Conservation (phyloP, 1,140 invertebrate species). For the Drosophila arizonae region DNA sequence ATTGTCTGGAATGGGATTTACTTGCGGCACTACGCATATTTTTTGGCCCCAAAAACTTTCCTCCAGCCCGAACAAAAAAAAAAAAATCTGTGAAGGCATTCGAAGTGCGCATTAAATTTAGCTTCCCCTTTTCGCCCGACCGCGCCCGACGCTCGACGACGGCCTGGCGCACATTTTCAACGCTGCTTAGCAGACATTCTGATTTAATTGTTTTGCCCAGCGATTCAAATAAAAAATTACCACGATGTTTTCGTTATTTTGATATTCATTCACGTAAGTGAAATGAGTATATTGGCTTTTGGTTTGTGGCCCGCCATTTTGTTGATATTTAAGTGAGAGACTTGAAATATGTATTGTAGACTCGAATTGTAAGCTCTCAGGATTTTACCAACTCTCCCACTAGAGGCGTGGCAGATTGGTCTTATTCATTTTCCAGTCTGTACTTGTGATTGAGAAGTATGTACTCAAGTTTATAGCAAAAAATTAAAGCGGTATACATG, state of each 20-base stretch:
- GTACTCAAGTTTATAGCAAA: too few relatives aligned
- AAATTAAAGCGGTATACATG: too few relatives aligned
- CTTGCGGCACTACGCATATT: constrained; percentile 64
- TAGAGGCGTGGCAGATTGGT: too few relatives aligned
- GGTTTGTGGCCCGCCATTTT: too few relatives aligned
- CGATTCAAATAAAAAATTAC: constrained; percentile 42
- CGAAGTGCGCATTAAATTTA: constrained; percentile 45
- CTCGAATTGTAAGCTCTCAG: too few relatives aligned
- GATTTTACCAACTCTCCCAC: too few relatives aligned
- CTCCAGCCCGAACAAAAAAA: constrained; percentile 28
- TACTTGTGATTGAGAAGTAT: too few relatives aligned
- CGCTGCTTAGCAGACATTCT: constrained; percentile 69
- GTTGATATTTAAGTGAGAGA: too few relatives aligned
- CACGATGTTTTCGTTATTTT: constrained; percentile 14
- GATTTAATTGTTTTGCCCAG: constrained; percentile 74
- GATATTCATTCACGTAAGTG: too few relatives aligned
- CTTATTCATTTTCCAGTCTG: too few relatives aligned
- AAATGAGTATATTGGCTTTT: too few relatives aligned
- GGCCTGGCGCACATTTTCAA: constrained; percentile 45
- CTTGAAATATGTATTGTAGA: too few relatives aligned
- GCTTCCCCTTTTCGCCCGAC: background rate
- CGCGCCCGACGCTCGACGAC: constrained; percentile 10
- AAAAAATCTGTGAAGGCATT: constrained; percentile 52
- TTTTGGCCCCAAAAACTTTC: constrained; percentile 29
- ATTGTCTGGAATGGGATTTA: constrained; percentile 79